phyloP scores from a whole-genome alignment of 1,140 invertebrate genomes.

The Musca vetustissima region DNA sequence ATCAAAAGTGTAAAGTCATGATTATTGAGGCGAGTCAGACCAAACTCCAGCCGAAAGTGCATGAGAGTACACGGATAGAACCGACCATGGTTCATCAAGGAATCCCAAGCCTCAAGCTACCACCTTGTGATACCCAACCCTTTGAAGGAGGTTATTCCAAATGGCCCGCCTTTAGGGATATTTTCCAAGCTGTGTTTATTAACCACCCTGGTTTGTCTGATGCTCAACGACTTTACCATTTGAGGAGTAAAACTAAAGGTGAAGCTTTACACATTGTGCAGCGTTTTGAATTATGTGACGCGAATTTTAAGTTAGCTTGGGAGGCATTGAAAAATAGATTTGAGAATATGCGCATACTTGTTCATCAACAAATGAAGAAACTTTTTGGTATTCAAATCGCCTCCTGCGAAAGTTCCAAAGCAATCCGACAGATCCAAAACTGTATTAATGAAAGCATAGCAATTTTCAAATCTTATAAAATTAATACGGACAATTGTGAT shows the following conservation, averaged over 20 bases:
- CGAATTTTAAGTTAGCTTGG: slow-evolving; percentile 2
- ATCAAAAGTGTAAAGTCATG: too few species aligned
- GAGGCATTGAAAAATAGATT: neutral
- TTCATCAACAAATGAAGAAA: neutral
- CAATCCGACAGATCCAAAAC: neutral
- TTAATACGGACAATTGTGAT: neutral
- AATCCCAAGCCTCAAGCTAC: neutral
- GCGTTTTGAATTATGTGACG: neutral
- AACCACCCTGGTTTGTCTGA: neutral
- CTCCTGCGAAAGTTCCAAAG: too few species aligned
- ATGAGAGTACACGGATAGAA: too few species aligned
- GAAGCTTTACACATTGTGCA: neutral
- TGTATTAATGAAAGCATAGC: neutral
- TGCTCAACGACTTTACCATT: neutral
- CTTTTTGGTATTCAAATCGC: neutral
- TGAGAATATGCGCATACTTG: neutral
- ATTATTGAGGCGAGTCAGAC: too few species aligned
- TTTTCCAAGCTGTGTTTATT: neutral
- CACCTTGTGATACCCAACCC: neutral
- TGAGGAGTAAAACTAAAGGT: neutral
- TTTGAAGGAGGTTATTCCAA: neutral
- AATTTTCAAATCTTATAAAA: neutral
- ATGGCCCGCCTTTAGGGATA: neutral
- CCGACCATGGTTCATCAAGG: too few species aligned
- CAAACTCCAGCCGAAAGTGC: too few species aligned